Percentiles rank a stretch among this genome's conserved stretches.
Evolutionary conservation across 2,113 vertebrate genomes (phyloP).

Genomic region (Elaphurus davidianus): DNA sequence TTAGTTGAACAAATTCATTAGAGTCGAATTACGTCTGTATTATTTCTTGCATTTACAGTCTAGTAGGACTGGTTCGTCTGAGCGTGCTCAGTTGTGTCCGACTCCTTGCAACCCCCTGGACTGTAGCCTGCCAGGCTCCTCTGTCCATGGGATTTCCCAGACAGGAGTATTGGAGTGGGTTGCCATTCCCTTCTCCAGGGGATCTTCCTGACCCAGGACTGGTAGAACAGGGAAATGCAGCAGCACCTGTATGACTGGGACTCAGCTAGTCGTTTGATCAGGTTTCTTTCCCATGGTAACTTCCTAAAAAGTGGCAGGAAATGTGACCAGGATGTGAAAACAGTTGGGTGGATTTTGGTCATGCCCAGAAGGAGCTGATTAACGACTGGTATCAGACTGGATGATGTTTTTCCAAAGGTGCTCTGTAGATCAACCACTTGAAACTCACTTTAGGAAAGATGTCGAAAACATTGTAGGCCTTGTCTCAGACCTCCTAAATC

Average conservation of each 20-base stretch:
- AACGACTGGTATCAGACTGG: neutral
- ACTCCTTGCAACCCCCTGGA: neutral
- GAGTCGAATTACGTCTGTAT: neutral
- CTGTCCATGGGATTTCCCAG: neutral
- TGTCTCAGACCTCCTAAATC: neutral
- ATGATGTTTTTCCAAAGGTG: neutral
- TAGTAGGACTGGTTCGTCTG: neutral
- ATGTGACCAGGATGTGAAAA: neutral
- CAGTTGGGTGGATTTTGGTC: neutral
- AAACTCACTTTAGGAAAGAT: neutral
- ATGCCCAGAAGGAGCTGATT: neutral
- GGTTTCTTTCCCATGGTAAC: neutral
- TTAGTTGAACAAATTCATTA: neutral
- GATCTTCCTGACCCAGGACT: neutral
- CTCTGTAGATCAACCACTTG: neutral
- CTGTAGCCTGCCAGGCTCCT: neutral
- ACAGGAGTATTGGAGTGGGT: neutral
- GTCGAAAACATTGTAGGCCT: neutral
- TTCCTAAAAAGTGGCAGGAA: slow-evolving; percentile 19
- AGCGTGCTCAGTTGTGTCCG: fast-evolving
- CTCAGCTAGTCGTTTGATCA: neutral
- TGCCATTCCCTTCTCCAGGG: neutral
- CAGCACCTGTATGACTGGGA: neutral
- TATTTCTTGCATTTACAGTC: neutral
- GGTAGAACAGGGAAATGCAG: neutral